These are phyloP conservation scores for Cynocephalus volans DNA, from an alignment of 2,113 vertebrate genomes.

Conservation along the genomic window DNA sequence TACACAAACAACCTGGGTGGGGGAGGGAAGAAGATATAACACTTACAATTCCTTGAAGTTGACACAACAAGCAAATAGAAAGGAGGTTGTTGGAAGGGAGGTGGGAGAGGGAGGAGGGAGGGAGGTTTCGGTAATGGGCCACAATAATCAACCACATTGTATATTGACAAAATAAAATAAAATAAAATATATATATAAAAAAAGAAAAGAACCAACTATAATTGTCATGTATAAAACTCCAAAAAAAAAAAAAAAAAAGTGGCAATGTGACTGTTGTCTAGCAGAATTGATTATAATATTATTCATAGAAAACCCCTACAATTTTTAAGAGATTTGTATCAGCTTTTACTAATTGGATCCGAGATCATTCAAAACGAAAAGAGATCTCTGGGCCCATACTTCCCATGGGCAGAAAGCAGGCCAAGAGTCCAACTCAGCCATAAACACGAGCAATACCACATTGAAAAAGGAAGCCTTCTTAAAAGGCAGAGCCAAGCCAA, in stretches of 20 bases:
- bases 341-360: background rate
- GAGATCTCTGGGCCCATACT: background rate
- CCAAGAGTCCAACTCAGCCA: background rate
- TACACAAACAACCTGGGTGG: no score
- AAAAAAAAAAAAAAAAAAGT: background rate
- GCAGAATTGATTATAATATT: background rate
- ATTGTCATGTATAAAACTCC: no score
- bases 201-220: no score
- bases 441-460: background rate
- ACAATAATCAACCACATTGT: no score
- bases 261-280: background rate
- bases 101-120: no score
- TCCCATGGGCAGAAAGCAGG: background rate
- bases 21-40: no score
- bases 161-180: no score
- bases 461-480: background rate
- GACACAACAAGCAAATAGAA: no score
- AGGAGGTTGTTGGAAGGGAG: no score
- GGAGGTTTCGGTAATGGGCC: no score
- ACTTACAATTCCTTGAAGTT: no score
- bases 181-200: no score
- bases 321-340: background rate
- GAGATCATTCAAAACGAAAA: background rate
- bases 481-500: background rate
- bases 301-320: background rate